Evolutionary conservation across 2,113 vertebrate species (phyloP), one percentile per base, ranked within the genome.

Genomic region (Petrocephalus microphthalmus): DNA sequence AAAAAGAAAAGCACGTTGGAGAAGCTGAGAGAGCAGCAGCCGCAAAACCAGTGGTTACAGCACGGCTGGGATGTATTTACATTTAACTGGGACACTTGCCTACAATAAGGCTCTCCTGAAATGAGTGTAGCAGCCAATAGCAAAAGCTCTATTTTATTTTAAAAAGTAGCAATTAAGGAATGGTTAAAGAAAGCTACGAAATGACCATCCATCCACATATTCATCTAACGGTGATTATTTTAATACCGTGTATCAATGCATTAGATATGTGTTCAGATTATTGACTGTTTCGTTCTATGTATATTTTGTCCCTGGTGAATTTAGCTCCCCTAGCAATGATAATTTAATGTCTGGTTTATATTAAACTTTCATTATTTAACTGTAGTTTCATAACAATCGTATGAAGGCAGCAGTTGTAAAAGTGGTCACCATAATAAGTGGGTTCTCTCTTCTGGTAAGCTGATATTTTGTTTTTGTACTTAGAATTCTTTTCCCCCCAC

Each of bases 51-150:
- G 25, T 78, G 90, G 8, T 89, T 15, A 37, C 45, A 15, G 20
- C 0, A 2, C 37, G 7, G 60, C 88, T 89, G 91, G 85, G 87
- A 88, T 91, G 86, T 87, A 87, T 87, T 87, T 84, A 33, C 60
- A 81, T 92, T 91, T 94, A 90, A 90, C 88, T 85, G 89, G 87
- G 92, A 92, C 89, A 92, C 91, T 93, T 93, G 88, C 90, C 89
- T 89, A 90, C 93, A 93, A 93, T 67, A 93, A 92, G 91, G 91
- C 92, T 84, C 89, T 78, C 89, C 91, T 74, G 90, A 91, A 93
- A 87, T 67, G 1, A 11, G 37, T 42, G 3, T 84, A 67, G 60
- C 37, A 25, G 49, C 86, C 71, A 91, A 88, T 92, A 92, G 88
- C 92, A 82, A 89, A 91, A 92, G 92, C 92, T 88, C 90, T 93